Evolutionary conservation across 2,888 invertebrate genomes (phyloP).

Genomic region (Pristionchus entomophagus): DNA sequence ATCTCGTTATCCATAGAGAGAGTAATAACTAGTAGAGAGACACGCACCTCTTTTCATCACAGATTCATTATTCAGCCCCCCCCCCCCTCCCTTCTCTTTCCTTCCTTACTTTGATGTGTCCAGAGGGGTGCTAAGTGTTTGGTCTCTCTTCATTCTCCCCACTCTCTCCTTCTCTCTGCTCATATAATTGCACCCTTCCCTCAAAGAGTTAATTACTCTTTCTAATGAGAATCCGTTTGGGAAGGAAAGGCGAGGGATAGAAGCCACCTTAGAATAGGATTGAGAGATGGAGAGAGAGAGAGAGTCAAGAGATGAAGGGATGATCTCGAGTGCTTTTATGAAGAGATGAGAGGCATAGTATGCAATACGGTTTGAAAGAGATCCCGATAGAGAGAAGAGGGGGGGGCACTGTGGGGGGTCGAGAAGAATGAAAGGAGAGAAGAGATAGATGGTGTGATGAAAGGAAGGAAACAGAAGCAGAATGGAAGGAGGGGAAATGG

Average conservation of each 20-base stretch:
- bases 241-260: background rate
- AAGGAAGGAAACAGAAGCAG: slow-evolving; percentile 14
- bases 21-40: slow-evolving; percentile 29
- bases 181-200: slow-evolving; percentile 30
- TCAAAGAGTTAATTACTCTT: slow-evolving; percentile 48
- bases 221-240: slow-evolving; percentile 43
- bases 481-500: slow-evolving; percentile 12
- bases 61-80: background rate
- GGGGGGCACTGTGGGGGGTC: slow-evolving; percentile 25
- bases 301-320: background rate
- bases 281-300: background rate
- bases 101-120: slow-evolving; percentile 18
- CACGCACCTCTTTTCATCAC: slow-evolving; percentile 28
- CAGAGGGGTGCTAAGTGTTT: slow-evolving; percentile 27
- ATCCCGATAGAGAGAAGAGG: slow-evolving; percentile 25
- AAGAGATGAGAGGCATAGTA: background rate
- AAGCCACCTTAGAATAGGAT: slow-evolving; percentile 23
- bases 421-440: background rate
- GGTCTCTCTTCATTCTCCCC: slow-evolving; percentile 8
- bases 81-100: background rate
- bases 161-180: slow-evolving; percentile 1
- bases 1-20: background rate
- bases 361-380: slow-evolving; percentile 35
- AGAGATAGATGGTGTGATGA: background rate
- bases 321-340: slow-evolving; percentile 24